Evolutionary conservation across 2,113 vertebrate species (phyloP), one percentile per base, ranked within the genome.

Genomic region (Athene cunicularia): DNA sequence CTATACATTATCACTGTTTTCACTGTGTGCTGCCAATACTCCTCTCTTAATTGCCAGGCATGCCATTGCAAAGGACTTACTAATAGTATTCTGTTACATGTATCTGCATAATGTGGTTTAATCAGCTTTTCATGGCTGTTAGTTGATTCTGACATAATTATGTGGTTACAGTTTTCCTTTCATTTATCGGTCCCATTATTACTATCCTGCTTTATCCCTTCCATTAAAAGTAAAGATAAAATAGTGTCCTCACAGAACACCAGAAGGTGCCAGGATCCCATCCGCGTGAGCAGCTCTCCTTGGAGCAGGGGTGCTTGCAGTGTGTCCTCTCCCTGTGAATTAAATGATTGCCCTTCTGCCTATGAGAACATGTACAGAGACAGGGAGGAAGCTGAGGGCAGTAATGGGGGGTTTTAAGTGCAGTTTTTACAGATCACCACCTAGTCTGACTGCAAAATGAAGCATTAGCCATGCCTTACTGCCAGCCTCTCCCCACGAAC

Each of bases 61-160:
- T 72, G 77, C 66, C 53, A 58, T 30, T 70, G 89, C 91, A 87
- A 68, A 79, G 80, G 88, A 87, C 91, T 94, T 37, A 53, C 49
- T 95, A 91, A 93, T 81, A 87, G 80, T 93, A 93, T 83, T 96
- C 67, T 84, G 91, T 95, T 95, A 89, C 71, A 87, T 85, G 62
- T 89, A 93, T 89, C 94, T 95, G 91, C 91, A 91, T 96, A 96
- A 96, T 91, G 81, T 47, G 27, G n/a, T 53, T 95, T 95, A 95
- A 97, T 88, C 8, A 11, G 66, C 89, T 95, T 95, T 94, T 95
- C 94, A 95, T 16, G 81, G 84, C 94, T 79, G 14, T 93, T 97
- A 89, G 92, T 82, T 91, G 84, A 91, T 96, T 87, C 83, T 90
- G 86, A 91, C 89, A 95, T 96, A 95, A 96, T 93, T 96, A 97